A percentile compares a stretch with the other conserved stretches of the same genome.
Evolutionary conservation across 2,797 vertebrate genomes (phyloP).

Genomic region (Podarcis siculus): DNA sequence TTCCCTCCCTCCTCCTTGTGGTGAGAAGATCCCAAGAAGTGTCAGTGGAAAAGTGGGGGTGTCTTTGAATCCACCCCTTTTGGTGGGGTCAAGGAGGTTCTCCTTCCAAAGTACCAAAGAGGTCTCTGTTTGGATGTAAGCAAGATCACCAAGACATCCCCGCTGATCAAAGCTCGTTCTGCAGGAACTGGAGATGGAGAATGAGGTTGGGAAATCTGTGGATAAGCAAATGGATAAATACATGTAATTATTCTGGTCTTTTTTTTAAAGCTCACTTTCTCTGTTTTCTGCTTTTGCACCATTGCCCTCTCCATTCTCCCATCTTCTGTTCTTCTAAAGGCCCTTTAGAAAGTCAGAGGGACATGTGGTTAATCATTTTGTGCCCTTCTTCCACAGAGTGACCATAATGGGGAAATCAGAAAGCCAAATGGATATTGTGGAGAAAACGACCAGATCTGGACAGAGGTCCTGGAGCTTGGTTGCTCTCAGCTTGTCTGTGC

Average conservation of each 20-base stretch:
- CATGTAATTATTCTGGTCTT: constrained; percentile 72
- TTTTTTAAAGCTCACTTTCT: constrained; percentile 1
- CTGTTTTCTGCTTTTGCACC: background rate
- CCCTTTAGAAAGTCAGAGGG: background rate
- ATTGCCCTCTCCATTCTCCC: background rate
- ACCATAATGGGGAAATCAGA: constrained; percentile 92
- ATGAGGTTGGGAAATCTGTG: constrained; percentile 73
- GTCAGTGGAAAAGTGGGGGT: rapidly evolving
- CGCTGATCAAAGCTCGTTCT: background rate
- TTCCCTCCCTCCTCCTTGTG: background rate
- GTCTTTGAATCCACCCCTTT: constrained; percentile 2
- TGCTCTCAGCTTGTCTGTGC: constrained; percentile 84
- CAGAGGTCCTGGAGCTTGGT: constrained; percentile 84
- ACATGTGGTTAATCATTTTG: constrained; percentile 69
- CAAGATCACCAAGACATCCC: background rate
- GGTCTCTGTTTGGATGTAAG: background rate
- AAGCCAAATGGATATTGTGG: constrained; percentile 93
- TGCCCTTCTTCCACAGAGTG: constrained; percentile 68
- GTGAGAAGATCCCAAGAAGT: rapidly evolving
- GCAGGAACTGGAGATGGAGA: constrained; percentile 68
- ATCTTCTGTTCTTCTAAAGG: background rate
- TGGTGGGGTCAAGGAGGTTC: constrained; percentile 53
- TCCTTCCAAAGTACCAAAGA: constrained; percentile 33
- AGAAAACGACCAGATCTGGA: constrained; percentile 84
- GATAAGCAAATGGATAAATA: constrained; percentile 79